Conservation (phyloP, 2,797 vertebrate species). For the Oreochromis mossambicus region DNA sequence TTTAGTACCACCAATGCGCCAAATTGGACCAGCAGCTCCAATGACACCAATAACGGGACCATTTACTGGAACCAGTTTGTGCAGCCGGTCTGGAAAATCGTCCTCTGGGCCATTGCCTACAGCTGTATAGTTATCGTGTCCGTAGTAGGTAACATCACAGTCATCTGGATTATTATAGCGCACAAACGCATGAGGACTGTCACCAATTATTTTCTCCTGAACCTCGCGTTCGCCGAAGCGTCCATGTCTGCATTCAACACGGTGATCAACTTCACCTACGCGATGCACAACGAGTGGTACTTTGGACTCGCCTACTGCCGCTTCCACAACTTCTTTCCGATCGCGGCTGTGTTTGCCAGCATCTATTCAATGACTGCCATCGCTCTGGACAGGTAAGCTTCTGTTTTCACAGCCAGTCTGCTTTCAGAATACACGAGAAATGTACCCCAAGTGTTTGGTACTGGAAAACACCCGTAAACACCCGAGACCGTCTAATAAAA, state of each 20-base stretch:
- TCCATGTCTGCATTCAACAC: constrained; percentile 96
- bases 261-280: constrained; percentile 93
- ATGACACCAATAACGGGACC: constrained; percentile 70
- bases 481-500: background rate
- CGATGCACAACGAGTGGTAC: constrained; percentile 95
- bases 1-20: constrained; percentile 51
- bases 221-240: constrained; percentile 93
- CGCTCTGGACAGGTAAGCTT: constrained; percentile 88
- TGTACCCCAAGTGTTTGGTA: background rate
- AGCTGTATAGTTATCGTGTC: constrained; percentile 87
- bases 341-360: constrained; percentile 93
- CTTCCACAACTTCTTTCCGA: constrained; percentile 98
- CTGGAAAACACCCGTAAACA: background rate
- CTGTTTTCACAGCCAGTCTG: too few relatives aligned
- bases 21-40: constrained; percentile 42
- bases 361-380: constrained; percentile 98
- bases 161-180: constrained; percentile 96
- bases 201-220: constrained; percentile 95
- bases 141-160: constrained; percentile 88
- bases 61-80: constrained; percentile 83
- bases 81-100: constrained; percentile 90
- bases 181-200: constrained; percentile 96
- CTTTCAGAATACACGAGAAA: background rate
- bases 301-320: constrained; percentile 92
- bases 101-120: constrained; percentile 90